Evolutionary conservation across 2,888 invertebrate species (phyloP), one percentile per base, ranked within the genome.

Genomic region (Frankliniella intonsa): DNA sequence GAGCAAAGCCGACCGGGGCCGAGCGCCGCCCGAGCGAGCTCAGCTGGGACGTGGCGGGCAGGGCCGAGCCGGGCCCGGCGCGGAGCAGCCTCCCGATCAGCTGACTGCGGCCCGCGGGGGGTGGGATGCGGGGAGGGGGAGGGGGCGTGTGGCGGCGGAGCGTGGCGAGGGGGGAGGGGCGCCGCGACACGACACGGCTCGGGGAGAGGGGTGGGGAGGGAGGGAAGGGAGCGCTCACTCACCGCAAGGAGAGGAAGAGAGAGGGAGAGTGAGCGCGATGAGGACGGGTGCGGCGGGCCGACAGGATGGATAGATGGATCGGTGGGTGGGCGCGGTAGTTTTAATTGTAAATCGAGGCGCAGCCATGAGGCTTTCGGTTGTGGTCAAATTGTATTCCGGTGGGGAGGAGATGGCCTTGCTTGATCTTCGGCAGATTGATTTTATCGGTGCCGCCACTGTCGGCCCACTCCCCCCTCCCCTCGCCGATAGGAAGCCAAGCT

Each of bases 11-110:
- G 38, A 38, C 38, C 38, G 38, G 38, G 38, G 38, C 38, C 38
- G 38, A 38, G 38, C 38, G 38, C 38, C 38, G 38, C 38, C 38
- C 38, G 38, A 5, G 38, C 38, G 38, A 38, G 38, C 38, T 38
- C 38, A 38, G 62, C 55, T 8, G 55, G 14, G 55, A 12, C 55
- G 55, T 12, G 55, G 14, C 55, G 55, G 12, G 55, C 55, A 12
- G 62, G 83, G 83, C 83, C 83, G 83, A 81, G 84, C 84, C 83
- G 84, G 84, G 84, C 84, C 86, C 85, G 69, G 69, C 69, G 65
- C 69, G 69, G 69, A 22, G 69, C 69, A 76, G 69, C 69, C 69
- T 76, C 69, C 50, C 50, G 62, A n/a, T 81, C 81, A 80, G 80
- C 65, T 82, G 81, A 83, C 62, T 55, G 80, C 81, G 80, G 62